Conservation (phyloP, 2,888 invertebrate genomes). For the Brachyptera putata region DNA sequence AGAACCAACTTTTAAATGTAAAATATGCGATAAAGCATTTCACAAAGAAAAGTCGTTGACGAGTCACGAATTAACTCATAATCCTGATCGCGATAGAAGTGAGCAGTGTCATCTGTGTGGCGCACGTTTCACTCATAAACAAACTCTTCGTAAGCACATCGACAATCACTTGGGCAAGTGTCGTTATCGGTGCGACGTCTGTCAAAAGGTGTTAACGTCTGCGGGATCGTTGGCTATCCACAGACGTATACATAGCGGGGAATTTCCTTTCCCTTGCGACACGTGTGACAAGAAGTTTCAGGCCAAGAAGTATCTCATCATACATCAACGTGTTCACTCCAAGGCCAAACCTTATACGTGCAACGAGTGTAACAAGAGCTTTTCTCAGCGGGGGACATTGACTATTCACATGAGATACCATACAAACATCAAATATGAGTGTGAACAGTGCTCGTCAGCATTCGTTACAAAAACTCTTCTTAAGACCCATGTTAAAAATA, state of each 20-base stretch:
- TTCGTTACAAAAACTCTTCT: conserved; percentile 29
- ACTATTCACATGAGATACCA: conserved; percentile 21
- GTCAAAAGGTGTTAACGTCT: conserved; percentile 49
- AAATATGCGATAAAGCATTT: conserved; percentile 39
- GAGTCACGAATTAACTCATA: conserved; percentile 37
- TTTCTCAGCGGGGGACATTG: conserved; percentile 17
- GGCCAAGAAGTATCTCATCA: conserved; percentile 21
- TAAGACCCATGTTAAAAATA: conserved; percentile 27
- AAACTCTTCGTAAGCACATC: conserved; percentile 35
- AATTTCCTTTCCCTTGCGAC: conserved; percentile 24
- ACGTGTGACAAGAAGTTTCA: conserved; percentile 20
- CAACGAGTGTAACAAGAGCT: conserved; percentile 15
- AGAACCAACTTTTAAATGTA: conserved; percentile 37
- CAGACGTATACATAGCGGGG: conserved; percentile 27
- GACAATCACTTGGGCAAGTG: conserved; percentile 41
- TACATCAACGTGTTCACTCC: conserved; percentile 26
- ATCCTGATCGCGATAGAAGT: conserved; percentile 33
- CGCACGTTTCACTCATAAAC: background rate
- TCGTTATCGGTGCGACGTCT: conserved; percentile 45
- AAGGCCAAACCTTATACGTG: conserved; percentile 24
- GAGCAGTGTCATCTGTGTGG: conserved; percentile 45
- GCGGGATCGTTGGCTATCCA: conserved; percentile 40
- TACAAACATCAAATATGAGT: conserved; percentile 38
- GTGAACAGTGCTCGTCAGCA: conserved; percentile 38
- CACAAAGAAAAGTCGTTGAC: conserved; percentile 39